Evolutionary conservation across 1,140 invertebrate species (phyloP), one percentile per base, ranked within the genome.

Genomic region (Plectrocnemia conspersa): DNA sequence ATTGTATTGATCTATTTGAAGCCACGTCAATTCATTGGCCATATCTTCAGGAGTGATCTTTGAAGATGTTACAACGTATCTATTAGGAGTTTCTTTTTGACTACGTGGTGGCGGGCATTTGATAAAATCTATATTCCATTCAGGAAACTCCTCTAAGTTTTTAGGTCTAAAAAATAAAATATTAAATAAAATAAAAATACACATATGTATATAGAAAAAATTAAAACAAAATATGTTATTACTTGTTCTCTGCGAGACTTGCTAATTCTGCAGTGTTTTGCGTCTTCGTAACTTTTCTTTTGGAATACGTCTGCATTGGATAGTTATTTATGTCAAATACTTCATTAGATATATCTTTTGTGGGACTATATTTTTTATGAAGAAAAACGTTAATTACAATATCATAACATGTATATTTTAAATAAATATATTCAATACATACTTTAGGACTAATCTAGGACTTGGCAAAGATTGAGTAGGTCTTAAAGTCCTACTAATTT

Each of bases 281-380:
- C 4, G 72, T 70, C 65, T 77, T 77, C 1, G 67, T 73, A 5
- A 81, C 63, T 67, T 79, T 81, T 23, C 75, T 75, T 59, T 82
- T 80, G 6, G 71, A 70, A 56, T 76, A 76, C 0, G 70, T 72
- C 21, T 68, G 70, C 4, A 71, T 64, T 5, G 64, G 56, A 15
- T 64, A 64, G 44, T 55, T 67, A 45, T 80, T 77, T 35, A 72
- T 52, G 16, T 70, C 61, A 33, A 65, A 48, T 15, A 64, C 70
- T 44, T 82, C 79, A 35, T 71, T 68, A 61, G 77, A 76, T 3
- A 64, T 65, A 27, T 74, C 75, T 21, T 79, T 77, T 18, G 49
- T 32, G 18, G 42, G 38, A 40, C 54, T 60, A 16, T 41, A 56
- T 52, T 13, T 33, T 10, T 19, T 11, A 23, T 32, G 19, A 25